phyloP scores from a whole-genome alignment of 2,888 invertebrate genomes.

The Ligdia adustata region DNA sequence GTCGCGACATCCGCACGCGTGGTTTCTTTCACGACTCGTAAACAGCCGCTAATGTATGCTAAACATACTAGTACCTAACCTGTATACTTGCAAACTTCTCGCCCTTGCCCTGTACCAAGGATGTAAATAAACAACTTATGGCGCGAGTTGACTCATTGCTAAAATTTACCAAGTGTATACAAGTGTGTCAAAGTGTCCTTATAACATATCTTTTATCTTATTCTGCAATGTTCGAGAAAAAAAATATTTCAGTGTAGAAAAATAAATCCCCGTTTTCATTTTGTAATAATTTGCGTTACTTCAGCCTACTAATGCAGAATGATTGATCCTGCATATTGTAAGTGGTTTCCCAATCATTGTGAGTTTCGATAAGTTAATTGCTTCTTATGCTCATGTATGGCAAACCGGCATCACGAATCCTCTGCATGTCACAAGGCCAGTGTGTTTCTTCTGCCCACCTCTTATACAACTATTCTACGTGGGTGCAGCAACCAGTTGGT shows the following conservation, averaged over 20 bases:
- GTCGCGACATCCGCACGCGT: constrained; percentile 60
- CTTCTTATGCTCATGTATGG: constrained; percentile 16
- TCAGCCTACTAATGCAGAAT: constrained; percentile 1
- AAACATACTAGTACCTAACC: constrained; percentile 1
- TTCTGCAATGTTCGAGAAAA: too few species aligned
- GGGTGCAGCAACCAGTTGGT: constrained; percentile 32
- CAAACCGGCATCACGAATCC: constrained; percentile 36
- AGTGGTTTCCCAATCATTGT: constrained; percentile 24
- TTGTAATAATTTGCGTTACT: too few species aligned
- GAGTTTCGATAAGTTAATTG: constrained; percentile 16
- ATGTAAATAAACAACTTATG: constrained; percentile 48
- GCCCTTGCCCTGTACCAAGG: constrained; percentile 29
- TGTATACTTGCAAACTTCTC: constrained; percentile 7
- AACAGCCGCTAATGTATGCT: constrained; percentile 12
- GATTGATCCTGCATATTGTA: constrained; percentile 18
- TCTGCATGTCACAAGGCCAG: constrained; percentile 47
- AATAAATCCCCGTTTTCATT: neutral
- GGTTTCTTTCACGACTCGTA: constrained; percentile 21
- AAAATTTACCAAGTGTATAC: constrained; percentile 35
- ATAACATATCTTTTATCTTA: too few species aligned
- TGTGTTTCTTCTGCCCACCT: constrained; percentile 49
- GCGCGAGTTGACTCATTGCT: constrained; percentile 27
- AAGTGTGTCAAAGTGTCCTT: constrained; percentile 18
- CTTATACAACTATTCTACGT: constrained; percentile 43
- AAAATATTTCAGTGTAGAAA: too few species aligned